phyloP scores from a whole-genome alignment of 2,113 vertebrate genomes.

The Amphilophus citrinellus region DNA sequence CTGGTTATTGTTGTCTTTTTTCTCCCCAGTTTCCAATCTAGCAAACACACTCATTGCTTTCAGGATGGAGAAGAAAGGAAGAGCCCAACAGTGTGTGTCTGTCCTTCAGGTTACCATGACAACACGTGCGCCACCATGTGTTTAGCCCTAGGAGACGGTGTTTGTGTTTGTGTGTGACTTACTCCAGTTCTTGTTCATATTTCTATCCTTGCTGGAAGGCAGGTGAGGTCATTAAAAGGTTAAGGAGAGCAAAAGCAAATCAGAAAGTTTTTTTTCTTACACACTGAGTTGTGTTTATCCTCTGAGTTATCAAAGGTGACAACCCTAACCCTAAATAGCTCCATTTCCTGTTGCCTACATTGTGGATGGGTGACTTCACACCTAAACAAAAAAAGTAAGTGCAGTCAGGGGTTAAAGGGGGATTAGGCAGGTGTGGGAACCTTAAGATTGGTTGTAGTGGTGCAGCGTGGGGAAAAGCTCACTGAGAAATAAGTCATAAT shows the following conservation, averaged over 20 bases:
- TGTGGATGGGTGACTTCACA: too few relatives aligned
- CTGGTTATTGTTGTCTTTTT: slow-evolving; percentile 27
- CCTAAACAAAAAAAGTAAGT: too few relatives aligned
- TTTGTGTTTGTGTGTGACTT: neutral
- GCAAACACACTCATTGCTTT: slow-evolving; percentile 38
- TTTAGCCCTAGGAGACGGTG: slow-evolving; percentile 2
- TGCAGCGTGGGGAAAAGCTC: too few relatives aligned
- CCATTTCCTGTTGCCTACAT: too few relatives aligned
- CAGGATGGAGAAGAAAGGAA: neutral
- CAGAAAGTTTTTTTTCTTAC: neutral
- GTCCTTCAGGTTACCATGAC: slow-evolving; percentile 49
- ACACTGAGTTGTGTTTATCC: neutral
- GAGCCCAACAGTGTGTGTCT: neutral
- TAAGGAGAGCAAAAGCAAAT: neutral
- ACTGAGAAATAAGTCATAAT: too few relatives aligned
- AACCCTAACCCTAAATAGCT: neutral
- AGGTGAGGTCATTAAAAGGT: neutral
- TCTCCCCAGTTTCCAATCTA: slow-evolving; percentile 7
- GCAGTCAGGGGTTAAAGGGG: too few relatives aligned
- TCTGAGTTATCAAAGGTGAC: neutral
- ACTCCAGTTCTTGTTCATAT: neutral
- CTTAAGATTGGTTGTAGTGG: too few relatives aligned
- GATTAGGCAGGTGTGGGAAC: too few relatives aligned
- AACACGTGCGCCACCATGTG: slow-evolving; percentile 28
- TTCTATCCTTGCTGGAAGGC: neutral